Base-by-base conservation (phyloP, 2,113 vertebrate genomes). In the Chauna torquata region DNA sequence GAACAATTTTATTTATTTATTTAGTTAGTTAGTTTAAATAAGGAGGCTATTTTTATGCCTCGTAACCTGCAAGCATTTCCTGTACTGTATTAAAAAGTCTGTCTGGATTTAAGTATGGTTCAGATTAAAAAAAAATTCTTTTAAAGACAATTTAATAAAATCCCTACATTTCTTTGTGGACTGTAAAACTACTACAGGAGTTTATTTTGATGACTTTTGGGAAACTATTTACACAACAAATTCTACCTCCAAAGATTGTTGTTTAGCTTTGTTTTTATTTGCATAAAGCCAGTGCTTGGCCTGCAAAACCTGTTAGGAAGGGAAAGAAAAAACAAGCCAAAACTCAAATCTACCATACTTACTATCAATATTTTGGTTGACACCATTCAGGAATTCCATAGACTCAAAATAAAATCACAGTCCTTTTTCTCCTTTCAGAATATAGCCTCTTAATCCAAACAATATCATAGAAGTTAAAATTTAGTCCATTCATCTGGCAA, bases 321-420 rank as follows among this genome's bases (percentile, higher is more conserved):
- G 47, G 90, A 96, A 96, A 95, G 42, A 72, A 90, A 69, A 96
- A 88, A 49, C 49, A 89, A 94, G 92, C 84, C 96, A 90, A 96
- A 92, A 97, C 95, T 96, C 96, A 90, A 84, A 88, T 93, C 96
- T 97, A 95, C 92, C 95, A 95, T 97, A 96, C 97, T 94, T 97
- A 95, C 79, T 97, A 97, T 95, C 82, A 95, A 77, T 86, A 82
- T 97, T 87, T 94, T 96, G 96, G 95, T 86, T 96, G 95, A 97
- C 95, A 88, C 80, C 96, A 96, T 92, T 96, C 93, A 95, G 96
- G 95, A 97, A 91, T 81, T 96, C 97, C 97, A 96, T 55, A 94
- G 97, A 97, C 95, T 98, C 96, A 99, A 99, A 99, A 99, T 99
- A 99, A 99, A 99, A 99, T 98, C 99, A 99, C 99, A 99, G 98